Base-by-base conservation (phyloP, 1,140 invertebrate genomes). In the Pogonus chalceus region DNA sequence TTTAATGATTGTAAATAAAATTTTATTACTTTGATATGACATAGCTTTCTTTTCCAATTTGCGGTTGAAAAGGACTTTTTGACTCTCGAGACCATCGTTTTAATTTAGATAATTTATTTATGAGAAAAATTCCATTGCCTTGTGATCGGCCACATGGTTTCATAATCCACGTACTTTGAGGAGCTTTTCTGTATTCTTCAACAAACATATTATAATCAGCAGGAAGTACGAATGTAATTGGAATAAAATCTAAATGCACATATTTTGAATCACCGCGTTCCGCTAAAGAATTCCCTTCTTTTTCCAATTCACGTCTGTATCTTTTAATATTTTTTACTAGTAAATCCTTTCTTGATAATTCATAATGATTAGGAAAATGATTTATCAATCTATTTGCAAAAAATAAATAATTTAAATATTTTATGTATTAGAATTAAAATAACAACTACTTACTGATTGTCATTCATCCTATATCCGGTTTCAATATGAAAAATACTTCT, bases 131-230 rank as follows among this genome's bases (percentile, higher is more conserved):
- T 3, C 90, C 89, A 2, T 86, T 81, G 0, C 88, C 88, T 69
- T 92, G 90, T 12, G 88, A 92, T 68, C 91, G 88, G 20, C 91
- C 92, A 67, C 90, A 93, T 0, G 94, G 94, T 69, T 96, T 97
- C 89, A 97, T 95, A 53, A 97, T 97, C 92, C 92, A 97, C 0
- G 92, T 95, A 54, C 88, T 91, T 58, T 90, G 83, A 0, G 92
- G 92, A 53, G 87, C 88, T 68, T 92, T 93, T 43, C 85, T 70
- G 68, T 96, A 96, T 66, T 96, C 92, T 67, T 96, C 91, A 0
- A 94, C 90, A 72, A 96, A 96, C 81, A 95, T 86, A 66, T 95
- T 95, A 65, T 96, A 96, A 70, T 96, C 87, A 51, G 90, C 88
- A 1, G 94, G 93, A 52, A 97, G 72, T 51, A 95, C 90, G 69